Evolutionary conservation across 2,888 invertebrate genomes (phyloP).

Genomic region (Theodoxus fluviatilis): DNA sequence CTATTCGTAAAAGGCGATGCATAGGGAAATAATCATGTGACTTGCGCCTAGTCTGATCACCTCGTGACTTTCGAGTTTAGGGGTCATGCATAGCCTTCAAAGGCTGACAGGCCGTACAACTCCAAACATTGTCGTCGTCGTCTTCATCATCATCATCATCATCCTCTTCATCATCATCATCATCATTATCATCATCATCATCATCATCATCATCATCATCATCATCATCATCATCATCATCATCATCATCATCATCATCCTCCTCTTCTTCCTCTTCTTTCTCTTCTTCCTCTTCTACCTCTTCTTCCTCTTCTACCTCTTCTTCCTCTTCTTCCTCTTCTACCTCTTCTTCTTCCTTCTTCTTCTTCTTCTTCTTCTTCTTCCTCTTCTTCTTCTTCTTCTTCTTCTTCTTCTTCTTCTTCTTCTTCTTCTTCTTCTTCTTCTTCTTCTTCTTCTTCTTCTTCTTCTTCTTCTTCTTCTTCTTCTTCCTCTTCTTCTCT

Average conservation of each 20-base stretch:
- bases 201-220: neutral
- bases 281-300: neutral
- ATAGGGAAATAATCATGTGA: too few species aligned
- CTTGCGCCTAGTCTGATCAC: too few species aligned
- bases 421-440: neutral
- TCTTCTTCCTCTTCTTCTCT: neutral
- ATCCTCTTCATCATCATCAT: too few species aligned
- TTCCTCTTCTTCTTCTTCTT: neutral
- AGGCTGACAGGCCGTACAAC: too few species aligned
- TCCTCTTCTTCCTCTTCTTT: slow-evolving; percentile 6
- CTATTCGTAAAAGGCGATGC: too few species aligned
- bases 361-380: neutral
- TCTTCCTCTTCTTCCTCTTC: neutral
- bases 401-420: neutral
- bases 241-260: neutral
- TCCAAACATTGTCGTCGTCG: neutral
- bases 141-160: too few species aligned
- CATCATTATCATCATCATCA: slow-evolving; percentile 8
- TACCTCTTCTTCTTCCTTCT: neutral
- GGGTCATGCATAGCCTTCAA: too few species aligned
- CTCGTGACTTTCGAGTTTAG: too few species aligned
- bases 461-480: slow-evolving; percentile 9
- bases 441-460: neutral
- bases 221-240: neutral
- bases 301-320: neutral